Conservation (phyloP, 2,113 vertebrate genomes). For the Camelus dromedarius region DNA sequence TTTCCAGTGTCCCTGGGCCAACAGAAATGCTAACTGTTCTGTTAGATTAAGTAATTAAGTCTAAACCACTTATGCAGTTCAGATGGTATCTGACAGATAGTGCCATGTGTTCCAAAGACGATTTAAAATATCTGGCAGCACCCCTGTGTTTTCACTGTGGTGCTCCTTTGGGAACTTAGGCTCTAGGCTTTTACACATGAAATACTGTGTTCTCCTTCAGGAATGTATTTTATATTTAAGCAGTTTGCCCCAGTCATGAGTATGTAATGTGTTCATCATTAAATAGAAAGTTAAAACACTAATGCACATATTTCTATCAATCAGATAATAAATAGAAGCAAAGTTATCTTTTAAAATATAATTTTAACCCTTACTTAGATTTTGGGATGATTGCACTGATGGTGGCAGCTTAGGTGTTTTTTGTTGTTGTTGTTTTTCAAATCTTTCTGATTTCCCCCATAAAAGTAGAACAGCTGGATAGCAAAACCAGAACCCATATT, state of each 20-base stretch:
- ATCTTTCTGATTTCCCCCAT: constrained; percentile 16
- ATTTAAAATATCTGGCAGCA: constrained; percentile 5
- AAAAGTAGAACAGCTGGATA: constrained; percentile 13
- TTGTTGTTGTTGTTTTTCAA: neutral
- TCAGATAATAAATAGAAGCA: neutral
- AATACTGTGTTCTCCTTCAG: constrained; percentile 35
- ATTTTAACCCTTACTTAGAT: neutral
- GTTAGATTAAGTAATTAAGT: neutral
- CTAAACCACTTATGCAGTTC: neutral
- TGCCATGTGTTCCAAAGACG: neutral
- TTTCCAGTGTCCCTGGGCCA: neutral
- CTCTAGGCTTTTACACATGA: neutral
- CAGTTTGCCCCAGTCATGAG: neutral
- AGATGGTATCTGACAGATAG: neutral
- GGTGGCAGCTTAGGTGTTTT: neutral
- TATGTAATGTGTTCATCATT: neutral
- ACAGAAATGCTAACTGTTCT: constrained; percentile 46
- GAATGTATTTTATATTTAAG: constrained; percentile 41
- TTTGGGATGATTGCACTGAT: neutral
- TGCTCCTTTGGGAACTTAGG: constrained; percentile 17
- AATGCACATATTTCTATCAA: neutral
- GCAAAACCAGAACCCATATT: constrained; percentile 32
- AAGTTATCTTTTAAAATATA: neutral
- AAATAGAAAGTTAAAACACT: constrained; percentile 2
- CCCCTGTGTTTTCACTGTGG: neutral